Evolutionary conservation across 37 sponge, comb jelly and placozoan genomes (phyloP), one percentile per base, ranked within the genome.

Genomic region (Dysidea cf. avara): DNA sequence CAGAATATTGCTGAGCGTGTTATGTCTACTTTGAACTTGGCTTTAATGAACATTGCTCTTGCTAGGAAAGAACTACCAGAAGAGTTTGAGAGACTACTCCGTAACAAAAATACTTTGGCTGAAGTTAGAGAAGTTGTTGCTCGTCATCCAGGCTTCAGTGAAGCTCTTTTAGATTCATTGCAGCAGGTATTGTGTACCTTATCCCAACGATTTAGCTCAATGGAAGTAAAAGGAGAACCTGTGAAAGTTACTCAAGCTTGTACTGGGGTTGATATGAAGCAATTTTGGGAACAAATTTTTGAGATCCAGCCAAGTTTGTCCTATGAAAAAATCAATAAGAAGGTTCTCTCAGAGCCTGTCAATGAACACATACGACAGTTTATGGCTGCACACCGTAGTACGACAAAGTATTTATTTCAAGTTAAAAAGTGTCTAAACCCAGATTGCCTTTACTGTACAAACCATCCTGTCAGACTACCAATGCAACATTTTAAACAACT

Each of bases 341-440:
- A 57, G 21, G 24, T 28, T 57, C 24, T 57, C 28, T 9, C 59
- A 17, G 7, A 57, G n/a, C n/a, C n/a, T n/a, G n/a, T n/a, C n/a
- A n/a, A n/a, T n/a, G n/a, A n/a, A n/a, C n/a, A n/a, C n/a, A n/a
- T 52, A 20, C 32, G 28, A 61, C 46, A 24, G 28, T 74, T 74
- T 28, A 60, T 61, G 75, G 49, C 39, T 20, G 26, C 6, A 21
- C 74, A 73, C 40, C 59, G 61, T 35, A 29, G 61, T 61, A 28
- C 24, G 18, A 37, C 62, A 20, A 24, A 61, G 16, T 74, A 74
- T 61, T 29, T 48, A n/a, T 60, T 74, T 38, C 75, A 74, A 61
- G 31, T 74, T 39, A 31, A 35, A 17, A 74, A 74, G 29, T 74
- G 75, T 25, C 29, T 40, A 30, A 33, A 46, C 17, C 21, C 43